Conservation (phyloP, 2,888 invertebrate species). For the Cantharis lateralis region DNA sequence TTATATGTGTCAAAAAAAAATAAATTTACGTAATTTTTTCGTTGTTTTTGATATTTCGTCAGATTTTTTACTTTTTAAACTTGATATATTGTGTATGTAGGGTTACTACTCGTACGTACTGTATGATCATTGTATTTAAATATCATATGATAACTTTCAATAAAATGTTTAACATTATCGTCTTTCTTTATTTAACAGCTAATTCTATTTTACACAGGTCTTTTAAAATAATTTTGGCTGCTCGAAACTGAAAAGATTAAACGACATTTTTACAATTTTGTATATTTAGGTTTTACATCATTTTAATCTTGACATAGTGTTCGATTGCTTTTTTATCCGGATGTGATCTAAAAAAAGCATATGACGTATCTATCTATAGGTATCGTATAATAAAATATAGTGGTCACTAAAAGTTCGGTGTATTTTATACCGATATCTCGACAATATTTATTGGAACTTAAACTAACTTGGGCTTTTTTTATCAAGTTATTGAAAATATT, state of each 20-base stretch:
- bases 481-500: background rate
- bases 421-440: background rate
- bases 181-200: background rate
- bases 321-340: background rate
- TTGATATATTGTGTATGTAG: constrained; percentile 44
- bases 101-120: constrained; percentile 38
- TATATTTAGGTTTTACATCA: background rate
- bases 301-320: background rate
- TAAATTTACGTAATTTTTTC: constrained; percentile 26
- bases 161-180: constrained; percentile 37
- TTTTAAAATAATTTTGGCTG: background rate
- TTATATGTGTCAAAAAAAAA: constrained; percentile 29
- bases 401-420: background rate
- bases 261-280: background rate
- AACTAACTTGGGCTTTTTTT: background rate
- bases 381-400: background rate
- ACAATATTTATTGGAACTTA: background rate
- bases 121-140: constrained; percentile 41
- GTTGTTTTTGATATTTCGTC: constrained; percentile 37
- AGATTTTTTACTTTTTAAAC: constrained; percentile 47
- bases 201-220: background rate
- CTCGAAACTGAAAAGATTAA: background rate
- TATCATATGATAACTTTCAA: constrained; percentile 41
- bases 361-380: background rate
- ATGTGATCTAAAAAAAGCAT: background rate